Conservation (phyloP, 2,113 vertebrate species). For the Chaetops frenatus region DNA sequence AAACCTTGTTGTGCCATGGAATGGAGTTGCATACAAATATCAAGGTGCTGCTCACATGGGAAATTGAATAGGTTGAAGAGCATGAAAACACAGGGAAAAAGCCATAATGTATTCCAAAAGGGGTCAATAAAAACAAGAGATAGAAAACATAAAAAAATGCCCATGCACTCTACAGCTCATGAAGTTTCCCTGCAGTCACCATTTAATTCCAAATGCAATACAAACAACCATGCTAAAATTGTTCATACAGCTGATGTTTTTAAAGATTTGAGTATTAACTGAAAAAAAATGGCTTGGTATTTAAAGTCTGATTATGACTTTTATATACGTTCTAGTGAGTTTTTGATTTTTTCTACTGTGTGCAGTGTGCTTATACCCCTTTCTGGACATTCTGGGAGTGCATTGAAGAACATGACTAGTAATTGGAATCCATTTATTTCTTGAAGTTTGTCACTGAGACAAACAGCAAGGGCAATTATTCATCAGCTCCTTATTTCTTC, state of each 20-base stretch:
- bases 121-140: not conserved
- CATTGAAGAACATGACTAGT: not conserved
- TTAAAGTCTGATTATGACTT: not conserved
- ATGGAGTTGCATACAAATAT: not conserved
- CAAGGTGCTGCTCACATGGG: not conserved
- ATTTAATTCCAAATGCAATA: not conserved
- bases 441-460: not conserved
- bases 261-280: not conserved
- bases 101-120: not conserved
- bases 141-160: not conserved
- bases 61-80: not conserved
- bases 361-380: not conserved
- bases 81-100: not conserved
- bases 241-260: not conserved
- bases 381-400: not conserved
- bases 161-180: not conserved
- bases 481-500: not conserved
- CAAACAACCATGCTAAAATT: not conserved
- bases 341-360: not conserved
- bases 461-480: not conserved
- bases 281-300: not conserved
- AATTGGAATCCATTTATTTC: not conserved
- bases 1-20: not conserved
- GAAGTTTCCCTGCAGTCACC: not conserved
- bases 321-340: not conserved